Percentiles rank a stretch among this genome's conserved stretches.
These are phyloP conservation scores for Pachycephus smyrnensis DNA, from an alignment of 2,888 invertebrate species.

Conservation along the genomic window DNA sequence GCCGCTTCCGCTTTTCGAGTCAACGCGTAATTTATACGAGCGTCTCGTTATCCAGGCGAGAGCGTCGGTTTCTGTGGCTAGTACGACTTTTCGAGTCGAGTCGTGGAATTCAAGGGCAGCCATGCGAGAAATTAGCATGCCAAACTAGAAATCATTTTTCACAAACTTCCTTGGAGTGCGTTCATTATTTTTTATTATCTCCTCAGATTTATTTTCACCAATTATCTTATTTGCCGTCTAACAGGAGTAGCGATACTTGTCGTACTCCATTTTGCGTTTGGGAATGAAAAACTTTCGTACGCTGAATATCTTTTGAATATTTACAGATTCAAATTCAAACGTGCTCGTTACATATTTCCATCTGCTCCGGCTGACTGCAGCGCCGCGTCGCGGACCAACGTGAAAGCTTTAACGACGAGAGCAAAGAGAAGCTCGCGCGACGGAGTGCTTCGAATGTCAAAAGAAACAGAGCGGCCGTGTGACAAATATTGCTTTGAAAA, in stretches of 20 bases:
- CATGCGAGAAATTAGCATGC: not conserved
- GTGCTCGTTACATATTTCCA: not conserved
- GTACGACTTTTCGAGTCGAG: not conserved
- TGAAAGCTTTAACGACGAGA: not conserved
- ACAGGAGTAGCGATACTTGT: not conserved
- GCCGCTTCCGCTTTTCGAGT: conserved; percentile 12
- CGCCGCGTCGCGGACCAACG: not conserved
- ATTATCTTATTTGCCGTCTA: not conserved
- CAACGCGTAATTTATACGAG: conserved; percentile 1
- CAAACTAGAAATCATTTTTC: not conserved
- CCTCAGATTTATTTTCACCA: not conserved
- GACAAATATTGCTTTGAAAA: conserved; percentile 18
- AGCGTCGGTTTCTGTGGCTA: not conserved
- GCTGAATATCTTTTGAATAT: not conserved
- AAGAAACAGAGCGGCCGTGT: not conserved
- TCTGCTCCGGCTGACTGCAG: not conserved
- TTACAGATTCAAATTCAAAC: not conserved
- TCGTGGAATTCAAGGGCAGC: not conserved
- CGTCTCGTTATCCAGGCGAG: conserved; percentile 7
- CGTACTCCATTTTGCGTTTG: not conserved
- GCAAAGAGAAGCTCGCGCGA: not conserved
- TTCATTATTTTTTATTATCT: not conserved
- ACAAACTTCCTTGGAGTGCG: not conserved
- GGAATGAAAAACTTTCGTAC: not conserved
- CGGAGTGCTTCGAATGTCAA: not conserved